Percentiles rank a stretch among this genome's conserved stretches.
phyloP scores from a whole-genome alignment of 2,113 vertebrate genomes.

The Enhydra lutris region DNA sequence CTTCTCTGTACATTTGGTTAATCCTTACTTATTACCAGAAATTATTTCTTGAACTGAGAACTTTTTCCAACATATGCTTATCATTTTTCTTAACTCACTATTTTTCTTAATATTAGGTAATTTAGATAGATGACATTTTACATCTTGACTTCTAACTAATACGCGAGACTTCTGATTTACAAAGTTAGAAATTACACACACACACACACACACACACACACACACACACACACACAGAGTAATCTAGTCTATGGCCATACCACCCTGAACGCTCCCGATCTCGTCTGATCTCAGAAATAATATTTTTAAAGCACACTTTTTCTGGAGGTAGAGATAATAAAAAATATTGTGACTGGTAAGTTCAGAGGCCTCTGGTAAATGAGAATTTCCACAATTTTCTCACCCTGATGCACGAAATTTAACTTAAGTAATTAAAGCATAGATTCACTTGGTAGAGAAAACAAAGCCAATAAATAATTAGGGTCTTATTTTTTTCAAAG shows the following conservation, averaged over 20 bases:
- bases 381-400: conserved; percentile 28
- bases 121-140: not conserved
- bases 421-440: conserved; percentile 36
- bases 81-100: not conserved
- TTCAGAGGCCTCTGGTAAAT: not conserved
- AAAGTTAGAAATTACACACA: not conserved
- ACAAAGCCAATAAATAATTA: conserved; percentile 35
- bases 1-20: not conserved
- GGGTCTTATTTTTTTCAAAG: not conserved
- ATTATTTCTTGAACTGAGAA: not conserved
- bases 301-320: not conserved
- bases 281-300: too few relatives aligned
- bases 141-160: not conserved
- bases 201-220: not conserved
- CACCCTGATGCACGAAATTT: not conserved
- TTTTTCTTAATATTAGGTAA: not conserved
- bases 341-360: conserved; percentile 13
- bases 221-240: not conserved
- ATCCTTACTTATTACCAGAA: not conserved
- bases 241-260: not conserved
- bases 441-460: conserved; percentile 3
- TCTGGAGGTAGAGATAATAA: not conserved
- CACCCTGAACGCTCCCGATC: too few relatives aligned
- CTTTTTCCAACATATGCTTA: not conserved
- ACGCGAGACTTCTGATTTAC: not conserved